A percentile compares a stretch with the other conserved stretches of the same genome.
Evolutionary conservation across 2,113 vertebrate genomes (phyloP).

Genomic region (Pseudonaja textilis): DNA sequence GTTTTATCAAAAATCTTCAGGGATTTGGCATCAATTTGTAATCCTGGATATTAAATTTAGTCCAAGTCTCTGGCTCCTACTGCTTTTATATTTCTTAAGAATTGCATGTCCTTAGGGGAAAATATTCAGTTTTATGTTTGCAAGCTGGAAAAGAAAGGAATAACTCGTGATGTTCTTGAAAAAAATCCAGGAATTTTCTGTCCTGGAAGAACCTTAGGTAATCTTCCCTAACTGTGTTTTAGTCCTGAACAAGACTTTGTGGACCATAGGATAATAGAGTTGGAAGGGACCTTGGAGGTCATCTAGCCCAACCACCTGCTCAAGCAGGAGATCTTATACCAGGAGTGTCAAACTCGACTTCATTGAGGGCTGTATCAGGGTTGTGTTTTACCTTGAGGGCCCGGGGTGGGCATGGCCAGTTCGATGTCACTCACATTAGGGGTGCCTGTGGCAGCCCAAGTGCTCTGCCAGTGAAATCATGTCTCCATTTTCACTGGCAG

Average conservation of each 20-base stretch:
- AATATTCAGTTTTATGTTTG: not conserved
- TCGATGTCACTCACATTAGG: too few relatives aligned
- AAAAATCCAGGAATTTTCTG: constrained; percentile 7
- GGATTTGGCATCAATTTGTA: not conserved
- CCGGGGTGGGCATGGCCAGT: too few relatives aligned
- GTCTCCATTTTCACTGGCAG: too few relatives aligned
- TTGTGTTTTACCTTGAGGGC: too few relatives aligned
- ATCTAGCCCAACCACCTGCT: not conserved
- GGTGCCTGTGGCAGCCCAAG: too few relatives aligned
- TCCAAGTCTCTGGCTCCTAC: not conserved
- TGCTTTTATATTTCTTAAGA: not conserved
- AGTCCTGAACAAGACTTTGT: not conserved
- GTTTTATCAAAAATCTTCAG: not conserved
- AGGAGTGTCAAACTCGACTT: too few relatives aligned
- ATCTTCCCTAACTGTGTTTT: not conserved
- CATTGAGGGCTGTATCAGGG: too few relatives aligned
- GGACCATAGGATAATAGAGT: not conserved
- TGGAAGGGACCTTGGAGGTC: not conserved
- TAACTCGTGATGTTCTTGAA: not conserved
- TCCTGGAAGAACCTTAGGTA: not conserved
- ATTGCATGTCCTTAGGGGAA: not conserved
- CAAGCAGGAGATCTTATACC: not conserved
- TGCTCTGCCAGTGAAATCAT: too few relatives aligned
- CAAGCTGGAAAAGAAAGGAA: not conserved
- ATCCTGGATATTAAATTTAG: not conserved